Base-by-base conservation (phyloP, 2,797 vertebrate genomes). In the Poecilia gillii region DNA sequence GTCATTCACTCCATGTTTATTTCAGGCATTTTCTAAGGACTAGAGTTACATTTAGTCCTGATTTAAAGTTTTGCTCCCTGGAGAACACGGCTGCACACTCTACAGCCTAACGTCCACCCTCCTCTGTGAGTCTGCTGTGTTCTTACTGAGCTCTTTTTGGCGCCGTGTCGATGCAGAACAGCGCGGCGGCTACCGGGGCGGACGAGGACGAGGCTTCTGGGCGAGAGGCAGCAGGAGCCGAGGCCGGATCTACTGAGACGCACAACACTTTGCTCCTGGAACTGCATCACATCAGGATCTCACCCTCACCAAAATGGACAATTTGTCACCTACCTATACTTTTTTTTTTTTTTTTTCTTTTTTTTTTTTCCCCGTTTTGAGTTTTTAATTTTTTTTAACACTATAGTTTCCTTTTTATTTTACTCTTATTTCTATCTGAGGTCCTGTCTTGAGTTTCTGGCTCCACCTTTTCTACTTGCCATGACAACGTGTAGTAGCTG, bases 111-210 rank as follows among this genome's bases (percentile, higher is more conserved):
- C 12, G 66, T 66, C 31, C 31, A 16, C 39, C 5, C 18, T 25
- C 25, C 55, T 71, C 11, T 72, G 39, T 11, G 47, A 62, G 25
- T 41, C 49, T 41, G 23, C 7, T 39, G 36, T 64, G 4, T 47
- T 2, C 8, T 4, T 12, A 7, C 72, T 83, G 55, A 84, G 6
- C 7, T 11, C 81, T 74, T 76, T 7, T 83, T 75, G 75, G 57
- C 20, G 78, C 53, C 87, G 1, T 77, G 36, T 87, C 85, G 72
- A 89, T 76, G 59, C 95, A 99, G 98, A 99, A 89, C 97, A 99
- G 90, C 97, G 98, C 86, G 98, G 98, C 36, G 97, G 98, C 81
- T 99, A 99, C 95, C 95, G 98, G 73, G 98, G 97, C 31, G 97
- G 97, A 57, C 94, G 98, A 85, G 97, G 97, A 43, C 93, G 97